Base-by-base conservation (phyloP, 2,888 invertebrate species). In the Hyposoter didymator region DNA sequence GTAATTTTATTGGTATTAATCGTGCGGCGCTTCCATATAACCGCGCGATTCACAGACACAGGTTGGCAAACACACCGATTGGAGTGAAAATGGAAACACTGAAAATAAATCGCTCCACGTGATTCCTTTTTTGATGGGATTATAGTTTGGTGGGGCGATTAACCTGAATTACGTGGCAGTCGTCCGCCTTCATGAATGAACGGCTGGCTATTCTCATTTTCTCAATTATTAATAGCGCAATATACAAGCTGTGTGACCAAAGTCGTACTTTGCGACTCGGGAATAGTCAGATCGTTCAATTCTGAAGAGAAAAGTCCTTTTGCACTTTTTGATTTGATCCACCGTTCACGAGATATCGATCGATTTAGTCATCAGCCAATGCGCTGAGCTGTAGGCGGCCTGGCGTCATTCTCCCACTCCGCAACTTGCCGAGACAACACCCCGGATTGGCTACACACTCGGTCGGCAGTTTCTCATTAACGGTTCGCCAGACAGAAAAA, bases 141-240 rank as follows among this genome's bases (percentile, higher is more conserved):
- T 72, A 66, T 19, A 45, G 75, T 76, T 66, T 64, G 76, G 76
- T 76, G 66, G 75, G 72, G 76, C 72, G 80, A 80, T 84, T 80
- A 84, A 80, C 84, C 84, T 84, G 76, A 84, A 84, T 84, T 80
- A 72, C 80, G 64, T 70, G 72, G 47, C 45, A 66, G 72, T 80
- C 35, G 64, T 70, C 70, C 79, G 62, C 70, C 74, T 62, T 84
- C 83, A 62, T 78, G 67, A 83, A 83, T 78, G 76, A 32, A 78
- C 52, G 43, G 14, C 14, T 14, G 28, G 28, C 28, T 59, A 28
- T 59, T 14, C 64, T 55, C 47, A 35, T 32, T 28, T 64, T 66
- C 64, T 55, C 47, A 19, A 19, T 28, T 49, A 52, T 35, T 59
- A 35, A 22, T 55, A 55, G n/a, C 14, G 4, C n/a, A 2, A 45